Base-by-base conservation (phyloP, 2,888 invertebrate species). In the Meghimatium bilineatum region DNA sequence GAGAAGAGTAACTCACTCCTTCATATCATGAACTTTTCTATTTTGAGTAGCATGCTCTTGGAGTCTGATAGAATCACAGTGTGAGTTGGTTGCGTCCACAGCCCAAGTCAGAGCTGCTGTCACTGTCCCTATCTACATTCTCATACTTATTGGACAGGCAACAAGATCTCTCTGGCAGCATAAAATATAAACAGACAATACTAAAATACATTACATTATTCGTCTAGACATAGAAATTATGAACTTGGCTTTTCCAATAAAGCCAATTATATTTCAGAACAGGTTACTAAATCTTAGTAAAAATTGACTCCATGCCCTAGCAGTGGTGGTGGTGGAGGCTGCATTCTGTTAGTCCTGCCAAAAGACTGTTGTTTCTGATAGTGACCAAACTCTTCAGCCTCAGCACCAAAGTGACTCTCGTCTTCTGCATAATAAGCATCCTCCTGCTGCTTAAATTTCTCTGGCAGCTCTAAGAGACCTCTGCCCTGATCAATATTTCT, bases 281-380 rank as follows among this genome's bases (percentile, higher is more conserved):
- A 38, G 1, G 44, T n/a, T 66, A 66, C n/a, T 26, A n/a, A 63
- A 63, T 8, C 26, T 63, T 32, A 74, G 74, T 20, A 74, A 52
- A 74, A 74, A 34, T 74, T 74, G 0, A 74, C 74, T 5, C 71
- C 71, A 71, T 38, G 71, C 71, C 26, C 71, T 3, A 26, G 44
- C 74, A 74, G 34, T 0, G 49, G 74, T 1, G 44, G 44, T 12
- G 10, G 8, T n/a, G 0, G 44, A 1, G 29, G 52, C 10, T 0
- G 52, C 74, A 20, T 1, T 34, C 20, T 52, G 3, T 26, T 74
- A 32, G 29, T 74, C 29, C 74, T 74, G 52, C 32, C 29, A 26
- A 29, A 12, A 12, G 49, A 36, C 44, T 74, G 38, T 38, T 38
- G 74, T 52, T 14, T 17, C 17, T 74, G 74, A 23, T 20, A 52